phyloP scores from a whole-genome alignment of 2,113 vertebrate species.

The Gyps fulvus region DNA sequence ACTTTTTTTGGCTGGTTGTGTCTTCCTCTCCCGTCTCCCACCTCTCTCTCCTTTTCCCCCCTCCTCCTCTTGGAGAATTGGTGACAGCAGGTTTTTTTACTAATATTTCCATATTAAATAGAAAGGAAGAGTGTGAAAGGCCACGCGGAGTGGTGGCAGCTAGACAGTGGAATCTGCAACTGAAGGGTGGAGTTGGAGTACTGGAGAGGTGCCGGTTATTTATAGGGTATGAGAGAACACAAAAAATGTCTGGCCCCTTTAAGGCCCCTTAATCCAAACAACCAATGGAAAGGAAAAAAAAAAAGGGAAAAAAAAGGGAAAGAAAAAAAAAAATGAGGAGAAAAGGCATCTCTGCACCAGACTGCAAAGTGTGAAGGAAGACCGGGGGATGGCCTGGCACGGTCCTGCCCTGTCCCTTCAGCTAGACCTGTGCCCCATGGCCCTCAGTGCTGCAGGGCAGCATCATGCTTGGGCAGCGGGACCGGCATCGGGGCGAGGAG shows the following conservation, averaged over 20 bases:
- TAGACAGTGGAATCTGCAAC: constrained; percentile 62
- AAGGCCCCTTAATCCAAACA: constrained; percentile 67
- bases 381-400: not conserved
- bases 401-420: not conserved
- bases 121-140: constrained; percentile 62
- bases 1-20: constrained; percentile 48
- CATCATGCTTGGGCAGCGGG: rapidly evolving
- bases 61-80: constrained; percentile 18
- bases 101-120: constrained; percentile 54
- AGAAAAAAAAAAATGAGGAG: not conserved
- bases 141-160: constrained; percentile 18
- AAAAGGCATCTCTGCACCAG: constrained; percentile 1
- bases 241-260: constrained; percentile 64
- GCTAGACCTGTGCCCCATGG: not conserved
- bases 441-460: not conserved
- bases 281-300: constrained; percentile 11
- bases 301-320: not conserved
- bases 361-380: not conserved
- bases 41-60: constrained; percentile 2
- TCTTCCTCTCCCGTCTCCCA: constrained; percentile 5
- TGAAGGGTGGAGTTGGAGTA: constrained; percentile 57
- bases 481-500: not conserved
- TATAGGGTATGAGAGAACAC: constrained; percentile 67
- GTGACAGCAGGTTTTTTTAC: constrained; percentile 9
- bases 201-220: constrained; percentile 65